Evolutionary conservation across 2,797 vertebrate species (phyloP).

Genomic region (Semaprochilodus insignis): DNA sequence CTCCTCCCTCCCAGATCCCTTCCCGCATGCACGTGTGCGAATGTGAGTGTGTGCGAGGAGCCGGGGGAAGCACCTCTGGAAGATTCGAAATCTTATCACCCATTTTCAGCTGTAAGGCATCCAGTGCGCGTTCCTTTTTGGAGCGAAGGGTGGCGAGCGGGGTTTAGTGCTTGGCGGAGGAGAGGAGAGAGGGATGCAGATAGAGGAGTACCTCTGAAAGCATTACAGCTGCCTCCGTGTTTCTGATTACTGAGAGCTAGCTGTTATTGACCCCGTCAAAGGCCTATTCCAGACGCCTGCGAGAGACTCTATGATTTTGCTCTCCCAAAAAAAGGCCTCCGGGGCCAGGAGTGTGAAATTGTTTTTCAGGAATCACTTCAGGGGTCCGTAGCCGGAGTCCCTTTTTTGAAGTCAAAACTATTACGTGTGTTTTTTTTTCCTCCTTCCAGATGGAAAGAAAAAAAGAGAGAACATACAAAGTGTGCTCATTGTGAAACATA

Average conservation of each 20-base stretch:
- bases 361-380: slow-evolving; percentile 40
- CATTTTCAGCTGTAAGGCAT: slow-evolving; percentile 37
- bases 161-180: neutral
- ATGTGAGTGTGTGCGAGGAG: neutral
- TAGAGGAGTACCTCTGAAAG: slow-evolving; percentile 32
- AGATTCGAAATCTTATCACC: slow-evolving; percentile 28
- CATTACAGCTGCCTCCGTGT: slow-evolving; percentile 36
- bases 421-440: slow-evolving; percentile 14
- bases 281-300: slow-evolving; percentile 19
- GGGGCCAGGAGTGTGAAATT: slow-evolving; percentile 37
- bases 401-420: slow-evolving; percentile 35
- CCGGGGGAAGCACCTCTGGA: slow-evolving; percentile 1
- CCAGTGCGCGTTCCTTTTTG: neutral
- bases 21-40: neutral
- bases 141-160: slow-evolving; percentile 4
- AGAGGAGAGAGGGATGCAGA: slow-evolving; percentile 5
- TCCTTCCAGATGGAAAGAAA: neutral
- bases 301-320: slow-evolving; percentile 38
- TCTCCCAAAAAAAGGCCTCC: slow-evolving; percentile 13
- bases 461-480: neutral
- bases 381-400: slow-evolving; percentile 22
- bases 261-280: slow-evolving; percentile 28
- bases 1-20: neutral
- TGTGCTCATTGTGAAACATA: slow-evolving; percentile 7
- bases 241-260: slow-evolving; percentile 50